phyloP scores from a whole-genome alignment of 2,797 vertebrate species.

The Lacerta bilineata region DNA sequence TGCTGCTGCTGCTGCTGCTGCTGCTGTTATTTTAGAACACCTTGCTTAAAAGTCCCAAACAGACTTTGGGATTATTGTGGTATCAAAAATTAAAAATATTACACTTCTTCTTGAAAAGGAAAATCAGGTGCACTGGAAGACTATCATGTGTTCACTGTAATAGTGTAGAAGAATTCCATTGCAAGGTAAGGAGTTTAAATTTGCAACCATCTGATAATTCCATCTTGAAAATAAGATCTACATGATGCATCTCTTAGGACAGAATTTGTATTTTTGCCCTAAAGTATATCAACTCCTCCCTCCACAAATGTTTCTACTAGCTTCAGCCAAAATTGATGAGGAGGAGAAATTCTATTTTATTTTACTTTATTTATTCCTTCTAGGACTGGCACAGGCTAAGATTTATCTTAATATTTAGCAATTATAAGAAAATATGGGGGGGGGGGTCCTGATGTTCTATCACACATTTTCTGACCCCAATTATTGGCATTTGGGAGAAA shows the following conservation, averaged over 20 bases:
- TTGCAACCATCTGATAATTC: not conserved
- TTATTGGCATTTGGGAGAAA: not conserved
- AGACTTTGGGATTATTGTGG: not conserved
- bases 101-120: not conserved
- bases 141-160: not conserved
- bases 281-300: not conserved
- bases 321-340: not conserved
- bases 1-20: too few species aligned
- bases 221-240: constrained; percentile 2
- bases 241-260: not conserved
- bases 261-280: not conserved
- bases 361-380: not conserved
- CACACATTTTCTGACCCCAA: not conserved
- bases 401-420: not conserved
- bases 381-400: not conserved
- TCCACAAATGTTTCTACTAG: not conserved
- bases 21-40: not conserved
- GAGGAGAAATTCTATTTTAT: not conserved
- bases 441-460: not conserved
- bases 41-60: not conserved
- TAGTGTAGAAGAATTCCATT: not conserved
- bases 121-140: not conserved
- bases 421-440: not conserved
- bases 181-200: not conserved
- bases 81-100: not conserved